Evolutionary conservation across 92 coral and sea anemone species (phyloP), one percentile per base, ranked within the genome.

Genomic region (Umimayanthus kanabou): DNA sequence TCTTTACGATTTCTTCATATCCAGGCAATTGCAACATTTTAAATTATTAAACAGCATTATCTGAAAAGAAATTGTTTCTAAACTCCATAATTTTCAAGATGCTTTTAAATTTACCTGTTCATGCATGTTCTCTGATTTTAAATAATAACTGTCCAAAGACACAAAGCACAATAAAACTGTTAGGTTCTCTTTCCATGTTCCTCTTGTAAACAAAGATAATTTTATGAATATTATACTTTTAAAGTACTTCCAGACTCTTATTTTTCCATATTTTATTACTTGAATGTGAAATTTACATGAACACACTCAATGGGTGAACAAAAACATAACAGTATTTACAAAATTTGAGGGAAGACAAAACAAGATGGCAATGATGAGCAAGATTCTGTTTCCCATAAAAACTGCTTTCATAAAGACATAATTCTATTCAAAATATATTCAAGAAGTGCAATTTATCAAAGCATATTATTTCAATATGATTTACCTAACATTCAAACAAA

Each of bases 401-500:
- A 14, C 25, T 61, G 25, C 25, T 16, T 61, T 61, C 11, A 61
- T 61, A 18, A 25, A 33, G 37, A 33, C 37, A 33, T n/a, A n/a
- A n/a, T 53, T 14, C 29, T 4, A 23, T 49, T 79, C 55, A 79
- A 49, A 78, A 33, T 33, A 33, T 78, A 78, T 78, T 78, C n/a
- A 78, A 78, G 18, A 42, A 65, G 65, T 9, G 47, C 8, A 45
- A 26, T 25, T 69, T 69, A 69, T 10, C 14, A 16, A 78, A 78
- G 50, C 47, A 78, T 25, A 47, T 78, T 45, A 23, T 79, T 25
- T 26, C 49, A 18, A 79, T 8, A 28, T 79, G 67, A 28, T 42
- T 79, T 79, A 79, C 29, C 57, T 15, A 15, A 53, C 33, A 80
- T 29, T 53, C 70, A 80, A 80, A 79, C 82, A 79, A 79, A 49